Base-by-base conservation (phyloP, 2,888 invertebrate species). In the Chymomyza procnemis region DNA sequence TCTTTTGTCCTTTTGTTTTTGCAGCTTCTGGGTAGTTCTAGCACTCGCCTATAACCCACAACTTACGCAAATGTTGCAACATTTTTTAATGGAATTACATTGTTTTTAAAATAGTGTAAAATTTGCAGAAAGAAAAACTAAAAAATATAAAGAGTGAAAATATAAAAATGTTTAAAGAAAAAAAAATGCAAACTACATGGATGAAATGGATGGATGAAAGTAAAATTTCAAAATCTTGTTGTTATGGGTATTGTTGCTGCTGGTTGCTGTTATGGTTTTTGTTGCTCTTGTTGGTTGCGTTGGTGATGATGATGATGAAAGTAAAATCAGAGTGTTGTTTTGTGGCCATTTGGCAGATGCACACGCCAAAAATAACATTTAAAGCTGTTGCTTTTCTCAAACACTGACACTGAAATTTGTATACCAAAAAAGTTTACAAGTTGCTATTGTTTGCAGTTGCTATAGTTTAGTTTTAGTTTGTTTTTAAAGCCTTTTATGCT, bases 311-410 rank as follows among this genome's bases (percentile, higher is more conserved):
- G 73, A 66, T 75, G 83, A 84, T 80, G 88, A 88, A 89, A 88
- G 88, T 88, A 86, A 89, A 88, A 87, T 86, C 81, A 77, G 83
- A 76, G 78, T 75, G 85, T 50, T n/a, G 82, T 84, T 88, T 80
- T 80, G 66, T 79, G 66, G 70, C 69, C 62, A 58, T 69, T 73
- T 66, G 57, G 73, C 41, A 30, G 57, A 34, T 64, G 48, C 58
- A 26, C 57, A 62, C 47, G 57, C 56, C 56, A 63, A 47, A 63
- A 21, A 30, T 21, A 16, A 22, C 21, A 12, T 58, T 26, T 52
- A 55, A 16, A 54, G 64, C 61, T 61, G 55, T 41, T 60, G 65
- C 61, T 60, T 58, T 62, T 64, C 61, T 65, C 73, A 61, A 18
- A 50, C 14, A 50, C 19, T 50, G 16, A 50, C 14, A 19, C 34